Evolutionary conservation across 2,888 invertebrate species (phyloP).

Genomic region (Temnothorax unifasciatus): DNA sequence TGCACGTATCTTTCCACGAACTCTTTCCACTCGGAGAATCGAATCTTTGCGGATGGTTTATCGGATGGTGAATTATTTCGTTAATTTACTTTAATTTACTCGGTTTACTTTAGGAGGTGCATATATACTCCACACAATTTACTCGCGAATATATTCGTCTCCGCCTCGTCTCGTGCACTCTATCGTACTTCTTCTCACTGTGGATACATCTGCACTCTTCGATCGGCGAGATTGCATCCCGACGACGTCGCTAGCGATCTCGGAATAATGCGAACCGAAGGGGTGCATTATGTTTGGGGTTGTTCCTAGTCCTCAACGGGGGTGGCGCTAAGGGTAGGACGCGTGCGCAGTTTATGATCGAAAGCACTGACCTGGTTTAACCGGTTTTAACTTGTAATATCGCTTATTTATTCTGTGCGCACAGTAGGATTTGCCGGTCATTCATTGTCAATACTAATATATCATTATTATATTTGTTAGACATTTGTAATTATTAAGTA

Average conservation of each 20-base stretch:
- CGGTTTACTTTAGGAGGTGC: neutral
- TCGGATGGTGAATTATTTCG: slow-evolving; percentile 3
- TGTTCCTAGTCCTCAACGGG: slow-evolving; percentile 84
- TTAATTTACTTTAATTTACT: slow-evolving; percentile 36
- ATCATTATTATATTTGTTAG: slow-evolving; percentile 32
- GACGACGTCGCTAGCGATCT: slow-evolving; percentile 50
- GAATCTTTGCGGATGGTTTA: slow-evolving; percentile 14
- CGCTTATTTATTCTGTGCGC: slow-evolving; percentile 50
- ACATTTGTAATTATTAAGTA: slow-evolving; percentile 5
- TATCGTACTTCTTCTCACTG: slow-evolving; percentile 36
- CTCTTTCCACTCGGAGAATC: neutral
- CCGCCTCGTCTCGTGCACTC: slow-evolving; percentile 10
- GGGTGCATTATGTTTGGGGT: slow-evolving; percentile 83
- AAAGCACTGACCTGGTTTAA: slow-evolving; percentile 86
- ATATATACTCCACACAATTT: slow-evolving; percentile 11
- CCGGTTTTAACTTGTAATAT: slow-evolving; percentile 77
- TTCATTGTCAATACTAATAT: slow-evolving; percentile 16
- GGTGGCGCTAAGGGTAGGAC: slow-evolving; percentile 82
- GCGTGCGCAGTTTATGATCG: slow-evolving; percentile 84
- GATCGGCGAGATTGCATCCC: slow-evolving; percentile 50
- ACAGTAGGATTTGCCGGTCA: slow-evolving; percentile 25
- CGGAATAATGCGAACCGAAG: slow-evolving; percentile 74
- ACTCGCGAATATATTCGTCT: slow-evolving; percentile 25
- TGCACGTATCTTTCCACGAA: slow-evolving; percentile 5
- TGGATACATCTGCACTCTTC: slow-evolving; percentile 47